Evolutionary conservation across 2,797 vertebrate species (phyloP), one percentile per base, ranked within the genome.

Genomic region (Neoniphon sammara): DNA sequence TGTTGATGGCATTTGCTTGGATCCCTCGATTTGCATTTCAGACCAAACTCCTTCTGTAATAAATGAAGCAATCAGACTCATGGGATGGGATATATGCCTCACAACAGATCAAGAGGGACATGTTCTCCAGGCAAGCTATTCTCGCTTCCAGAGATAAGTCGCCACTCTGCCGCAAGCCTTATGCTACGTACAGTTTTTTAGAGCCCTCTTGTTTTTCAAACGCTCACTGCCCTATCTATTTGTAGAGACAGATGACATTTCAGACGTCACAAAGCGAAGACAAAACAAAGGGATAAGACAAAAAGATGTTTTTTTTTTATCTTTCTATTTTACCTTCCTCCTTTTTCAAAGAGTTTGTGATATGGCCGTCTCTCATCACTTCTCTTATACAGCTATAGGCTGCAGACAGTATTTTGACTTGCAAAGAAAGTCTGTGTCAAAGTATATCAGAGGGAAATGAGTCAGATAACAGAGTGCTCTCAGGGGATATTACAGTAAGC

Each of bases 21-120:
- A 81, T 73, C 69, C 66, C 72, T 58, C 50, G 42, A 80, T 80
- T 85, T 73, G 49, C 84, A 81, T 82, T 82, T 80, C 73, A 85
- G 52, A 73, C 25, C 34, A 49, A 39, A 72, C 20, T 39, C 21
- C 69, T 59, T 56, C 46, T 31, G 21, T 34, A 62, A 67, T 20
- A 68, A 71, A 31, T 23, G 61, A 72, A 49, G 64, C 34, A 25
- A 56, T 59, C 55, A 76, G 61, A 74, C 60, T 69, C 66, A 55
- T 14, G 44, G 6, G 30, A 67, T 15, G 36, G 65, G 61, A 81
- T 73, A 61, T 49, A 39, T 27, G 54, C 42, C 63, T 68, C 42
- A 59, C 20, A 55, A 47, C 9, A 49, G 75, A 78, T 82, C 74
- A 77, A 77, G 83, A 70, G 54, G 66, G 60, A 58, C 44, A 23